Conservation (phyloP, 2,113 vertebrate genomes). For the Rhynchomys soricoides region DNA sequence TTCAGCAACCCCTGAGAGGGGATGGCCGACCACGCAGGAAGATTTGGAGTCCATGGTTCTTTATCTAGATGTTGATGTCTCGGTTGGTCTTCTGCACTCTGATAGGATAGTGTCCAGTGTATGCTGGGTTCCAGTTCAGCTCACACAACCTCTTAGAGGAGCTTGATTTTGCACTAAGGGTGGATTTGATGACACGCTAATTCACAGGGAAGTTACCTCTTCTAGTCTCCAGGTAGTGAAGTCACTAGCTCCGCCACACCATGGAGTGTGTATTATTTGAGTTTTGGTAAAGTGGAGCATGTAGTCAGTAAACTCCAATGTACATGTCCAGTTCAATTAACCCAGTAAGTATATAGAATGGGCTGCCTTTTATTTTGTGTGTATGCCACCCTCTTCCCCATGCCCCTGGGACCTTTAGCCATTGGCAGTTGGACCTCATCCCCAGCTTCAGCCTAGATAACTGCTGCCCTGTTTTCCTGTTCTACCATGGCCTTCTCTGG, state of each 20-base stretch:
- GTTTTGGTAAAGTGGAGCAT: neutral
- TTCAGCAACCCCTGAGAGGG: neutral
- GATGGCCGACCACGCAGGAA: neutral
- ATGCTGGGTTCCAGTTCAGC: neutral
- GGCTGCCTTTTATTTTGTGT: neutral
- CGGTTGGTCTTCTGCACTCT: neutral
- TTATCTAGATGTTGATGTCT: neutral
- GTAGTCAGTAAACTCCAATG: neutral
- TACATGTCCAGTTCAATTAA: neutral
- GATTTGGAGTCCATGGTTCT: neutral
- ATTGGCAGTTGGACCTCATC: neutral
- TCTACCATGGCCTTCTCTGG: neutral
- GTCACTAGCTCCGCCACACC: neutral
- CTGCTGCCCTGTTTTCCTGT: neutral
- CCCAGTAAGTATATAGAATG: neutral
- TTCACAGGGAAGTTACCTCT: neutral
- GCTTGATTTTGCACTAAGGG: neutral
- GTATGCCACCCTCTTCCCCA: no score
- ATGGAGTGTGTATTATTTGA: neutral
- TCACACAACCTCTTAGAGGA: neutral
- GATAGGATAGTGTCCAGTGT: neutral
- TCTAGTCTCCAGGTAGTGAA: neutral
- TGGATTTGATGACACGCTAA: neutral
- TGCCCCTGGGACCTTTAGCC: accelerated
- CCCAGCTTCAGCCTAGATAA: neutral